Evolutionary conservation across 2,113 vertebrate species (phyloP).

Genomic region (Morone saxatilis): DNA sequence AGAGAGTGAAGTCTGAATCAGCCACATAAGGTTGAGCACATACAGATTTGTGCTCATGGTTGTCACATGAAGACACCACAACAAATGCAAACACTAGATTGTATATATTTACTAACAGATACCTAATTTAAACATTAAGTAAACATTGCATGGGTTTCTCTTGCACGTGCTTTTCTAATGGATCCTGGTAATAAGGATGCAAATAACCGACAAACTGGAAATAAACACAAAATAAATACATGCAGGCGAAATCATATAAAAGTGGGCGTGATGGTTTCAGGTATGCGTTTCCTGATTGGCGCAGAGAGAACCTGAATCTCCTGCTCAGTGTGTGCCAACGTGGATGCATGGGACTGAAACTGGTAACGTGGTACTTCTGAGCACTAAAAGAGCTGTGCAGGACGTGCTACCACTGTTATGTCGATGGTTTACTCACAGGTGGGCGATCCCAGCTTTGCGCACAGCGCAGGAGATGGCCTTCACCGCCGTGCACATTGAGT

Average conservation of each 20-base stretch:
- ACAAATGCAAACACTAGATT: neutral
- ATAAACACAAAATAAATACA: neutral
- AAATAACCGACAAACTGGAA: neutral
- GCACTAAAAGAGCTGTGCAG: neutral
- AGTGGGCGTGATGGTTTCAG: slow-evolving; percentile 40
- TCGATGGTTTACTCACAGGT: slow-evolving; percentile 86
- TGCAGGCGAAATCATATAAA: neutral
- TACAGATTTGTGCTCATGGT: neutral
- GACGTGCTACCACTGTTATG: neutral
- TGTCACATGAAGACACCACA: neutral
- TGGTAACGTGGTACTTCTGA: neutral
- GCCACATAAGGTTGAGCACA: neutral
- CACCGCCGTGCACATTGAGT: slow-evolving; percentile 91
- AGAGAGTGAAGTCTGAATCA: neutral
- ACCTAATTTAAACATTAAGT: neutral
- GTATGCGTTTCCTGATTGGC: slow-evolving; percentile 54
- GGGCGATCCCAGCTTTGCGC: slow-evolving; percentile 94
- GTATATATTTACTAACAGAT: neutral
- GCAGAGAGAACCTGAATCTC: slow-evolving; percentile 31
- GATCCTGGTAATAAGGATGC: neutral
- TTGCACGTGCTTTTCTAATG: neutral
- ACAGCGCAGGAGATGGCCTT: slow-evolving; percentile 96
- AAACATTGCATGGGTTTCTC: neutral
- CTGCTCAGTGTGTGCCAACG: slow-evolving; percentile 37
- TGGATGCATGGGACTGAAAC: neutral